These are phyloP conservation scores for Hydrotaea diabolus DNA, from an alignment of 2,888 invertebrate genomes.

Conservation along the genomic window DNA sequence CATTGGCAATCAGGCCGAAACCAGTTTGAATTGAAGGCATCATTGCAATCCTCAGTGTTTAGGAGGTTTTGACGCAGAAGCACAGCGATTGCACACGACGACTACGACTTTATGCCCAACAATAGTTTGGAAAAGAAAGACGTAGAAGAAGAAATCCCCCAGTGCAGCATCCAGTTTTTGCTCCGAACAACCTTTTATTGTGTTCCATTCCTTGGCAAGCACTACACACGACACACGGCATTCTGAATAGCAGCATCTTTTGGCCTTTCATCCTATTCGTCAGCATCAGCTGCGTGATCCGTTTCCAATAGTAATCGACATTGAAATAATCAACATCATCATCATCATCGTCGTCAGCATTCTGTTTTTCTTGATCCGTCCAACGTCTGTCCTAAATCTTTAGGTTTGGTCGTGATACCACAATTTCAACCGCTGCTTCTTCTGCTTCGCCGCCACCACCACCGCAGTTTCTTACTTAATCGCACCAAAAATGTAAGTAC, in stretches of 20 bases:
- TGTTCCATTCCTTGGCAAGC: neutral
- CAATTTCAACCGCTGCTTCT: slow-evolving; percentile 53
- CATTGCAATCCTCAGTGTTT: neutral
- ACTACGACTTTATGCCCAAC: neutral
- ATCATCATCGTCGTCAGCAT: neutral
- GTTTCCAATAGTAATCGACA: neutral
- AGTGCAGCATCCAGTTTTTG: slow-evolving; percentile 42
- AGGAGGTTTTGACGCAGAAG: neutral
- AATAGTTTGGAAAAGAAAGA: neutral
- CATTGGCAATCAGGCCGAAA: neutral
- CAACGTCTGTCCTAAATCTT: neutral
- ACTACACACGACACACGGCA: neutral
- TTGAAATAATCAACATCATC: neutral
- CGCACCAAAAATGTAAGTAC: slow-evolving; percentile 67
- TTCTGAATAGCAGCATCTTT: too few species aligned
- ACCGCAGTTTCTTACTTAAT: slow-evolving; percentile 21
- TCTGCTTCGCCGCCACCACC: neutral
- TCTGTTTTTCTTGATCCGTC: neutral
- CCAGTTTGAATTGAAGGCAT: slow-evolving; percentile 10
- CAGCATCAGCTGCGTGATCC: slow-evolving; percentile 15
- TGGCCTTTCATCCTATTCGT: slow-evolving; percentile 42
- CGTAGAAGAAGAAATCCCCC: slow-evolving; percentile 1
- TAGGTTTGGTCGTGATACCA: slow-evolving; percentile 52
- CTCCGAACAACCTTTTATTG: slow-evolving; percentile 48
- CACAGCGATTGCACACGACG: neutral